Evolutionary conservation across 1,140 invertebrate species (phyloP), one percentile per base, ranked within the genome.

Genomic region (Drosophila repleta): DNA sequence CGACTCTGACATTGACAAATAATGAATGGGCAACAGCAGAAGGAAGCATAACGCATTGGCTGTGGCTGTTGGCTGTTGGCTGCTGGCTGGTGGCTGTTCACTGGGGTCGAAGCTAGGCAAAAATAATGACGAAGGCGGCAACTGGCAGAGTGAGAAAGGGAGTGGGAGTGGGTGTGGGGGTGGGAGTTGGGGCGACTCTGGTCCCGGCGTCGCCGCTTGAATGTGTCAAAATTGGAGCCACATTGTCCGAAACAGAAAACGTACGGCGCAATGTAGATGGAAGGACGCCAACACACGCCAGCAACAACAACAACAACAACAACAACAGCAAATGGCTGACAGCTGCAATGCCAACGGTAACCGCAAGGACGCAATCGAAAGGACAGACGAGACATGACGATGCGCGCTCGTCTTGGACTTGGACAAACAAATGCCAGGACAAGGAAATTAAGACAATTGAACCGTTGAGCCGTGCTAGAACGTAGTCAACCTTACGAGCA

Each of bases 211-310:
- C 80, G 80, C 82, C 83, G 83, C 83, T 87, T 87, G 83, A 83
- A 87, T 87, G 83, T 87, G 83, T 87, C 83, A 87, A 88, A 87
- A 87, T 82, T 87, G 83, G 83, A 87, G 83, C 83, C 83, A 87
- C 83, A 87, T 87, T 87, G 83, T 87, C 83, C 83, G 83, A 85
- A 88, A 80, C 79, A 83, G 75, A 88, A 83, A 87, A 88, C 83
- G 83, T 88, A 87, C 75, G 78, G 77, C 52, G 39, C 53, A 45
- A 58, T 32, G 61, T 43, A 43, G 39, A 56, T 49, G 52, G n/a
- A 37, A 29, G 45, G 39, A 71, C 60, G 8, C 29, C 7, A 6
- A 29, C 29, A 0, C 24, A 26, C 24, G 4, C 4, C 24, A 26
- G 24, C 24, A 26, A 26, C 24, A 6, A 4, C 41, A 51, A 6